These are phyloP conservation scores for Sicus ferrugineus DNA, from an alignment of 2,888 invertebrate genomes.

Conservation along the genomic window DNA sequence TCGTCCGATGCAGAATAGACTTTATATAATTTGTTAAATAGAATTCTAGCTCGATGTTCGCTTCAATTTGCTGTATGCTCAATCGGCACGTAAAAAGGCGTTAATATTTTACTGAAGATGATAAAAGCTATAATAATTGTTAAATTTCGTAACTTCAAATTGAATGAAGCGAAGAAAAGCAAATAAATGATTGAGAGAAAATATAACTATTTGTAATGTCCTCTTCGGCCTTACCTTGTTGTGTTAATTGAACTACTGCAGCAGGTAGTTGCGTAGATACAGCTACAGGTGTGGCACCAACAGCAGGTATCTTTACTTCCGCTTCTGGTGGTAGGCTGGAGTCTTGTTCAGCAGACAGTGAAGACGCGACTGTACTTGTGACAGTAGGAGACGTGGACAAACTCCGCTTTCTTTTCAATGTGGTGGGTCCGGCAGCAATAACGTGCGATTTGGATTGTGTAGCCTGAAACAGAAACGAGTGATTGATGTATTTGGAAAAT, in stretches of 20 bases:
- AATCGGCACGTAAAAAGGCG: too few relatives aligned
- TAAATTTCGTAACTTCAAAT: conserved; percentile 29
- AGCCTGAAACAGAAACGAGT: conserved; percentile 47
- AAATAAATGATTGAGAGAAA: not conserved
- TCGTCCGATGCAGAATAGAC: too few relatives aligned
- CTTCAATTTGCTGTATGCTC: too few relatives aligned
- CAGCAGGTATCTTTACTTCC: conserved; percentile 70
- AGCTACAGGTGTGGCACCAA: conserved; percentile 70
- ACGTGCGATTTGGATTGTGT: conserved; percentile 58
- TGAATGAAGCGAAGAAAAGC: conserved; percentile 32
- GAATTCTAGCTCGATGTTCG: too few relatives aligned
- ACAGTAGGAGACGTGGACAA: conserved; percentile 30
- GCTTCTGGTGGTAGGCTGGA: conserved; percentile 60
- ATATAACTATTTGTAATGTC: not conserved
- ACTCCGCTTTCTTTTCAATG: conserved; percentile 30
- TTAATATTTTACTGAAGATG: too few relatives aligned
- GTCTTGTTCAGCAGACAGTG: conserved; percentile 13
- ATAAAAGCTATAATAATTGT: conserved; percentile 28
- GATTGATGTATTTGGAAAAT: not conserved
- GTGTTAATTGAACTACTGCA: conserved; percentile 70
- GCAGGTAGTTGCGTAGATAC: conserved; percentile 70
- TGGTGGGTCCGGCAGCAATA: conserved; percentile 34
- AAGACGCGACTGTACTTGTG: conserved; percentile 31
- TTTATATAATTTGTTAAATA: too few relatives aligned
- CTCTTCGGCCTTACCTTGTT: conserved; percentile 66